A percentile compares a stretch with the other conserved stretches of the same genome.
Conservation (phyloP, 2,113 vertebrate genomes). For the Pitta sordida region DNA sequence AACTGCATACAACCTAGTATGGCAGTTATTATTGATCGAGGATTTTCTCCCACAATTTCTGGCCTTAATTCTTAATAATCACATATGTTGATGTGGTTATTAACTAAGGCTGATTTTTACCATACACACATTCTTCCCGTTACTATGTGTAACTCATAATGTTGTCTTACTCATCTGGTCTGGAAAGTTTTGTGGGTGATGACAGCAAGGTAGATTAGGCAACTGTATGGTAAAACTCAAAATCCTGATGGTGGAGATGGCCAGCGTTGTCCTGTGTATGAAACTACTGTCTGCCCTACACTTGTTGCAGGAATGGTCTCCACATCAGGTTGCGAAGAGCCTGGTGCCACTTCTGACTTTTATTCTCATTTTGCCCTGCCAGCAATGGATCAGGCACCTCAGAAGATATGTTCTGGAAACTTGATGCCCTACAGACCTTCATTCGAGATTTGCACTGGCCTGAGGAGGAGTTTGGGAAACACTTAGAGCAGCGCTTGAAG, state of each 20-base stretch:
- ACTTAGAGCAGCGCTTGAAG: constrained; percentile 94
- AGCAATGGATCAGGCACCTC: constrained; percentile 97
- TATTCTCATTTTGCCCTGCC: constrained; percentile 69
- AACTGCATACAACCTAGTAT: constrained; percentile 74
- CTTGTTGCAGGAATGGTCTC: constrained; percentile 66
- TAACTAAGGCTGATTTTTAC: constrained; percentile 84
- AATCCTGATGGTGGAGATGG: constrained; percentile 76
- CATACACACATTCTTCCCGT: constrained; percentile 82
- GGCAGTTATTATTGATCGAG: constrained; percentile 74
- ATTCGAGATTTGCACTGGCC: constrained; percentile 98
- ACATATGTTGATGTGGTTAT: constrained; percentile 85
- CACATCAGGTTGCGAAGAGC: constrained; percentile 62
- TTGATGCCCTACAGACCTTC: constrained; percentile 97
- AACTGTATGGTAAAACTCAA: constrained; percentile 82
- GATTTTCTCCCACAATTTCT: constrained; percentile 73
- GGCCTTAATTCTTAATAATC: constrained; percentile 88
- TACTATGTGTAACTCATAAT: constrained; percentile 51
- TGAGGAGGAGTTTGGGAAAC: constrained; percentile 97
- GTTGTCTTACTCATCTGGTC: constrained; percentile 72
- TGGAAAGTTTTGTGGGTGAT: constrained; percentile 68
- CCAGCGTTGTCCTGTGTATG: constrained; percentile 77
- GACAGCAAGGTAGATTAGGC: constrained; percentile 69
- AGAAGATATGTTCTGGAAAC: constrained; percentile 98
- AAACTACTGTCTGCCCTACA: constrained; percentile 70
- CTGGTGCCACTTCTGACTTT: constrained; percentile 37